Evolutionary conservation across 1,140 invertebrate genomes (phyloP), one percentile per base, ranked within the genome.

Genomic region (Oedothorax gibbosus): DNA sequence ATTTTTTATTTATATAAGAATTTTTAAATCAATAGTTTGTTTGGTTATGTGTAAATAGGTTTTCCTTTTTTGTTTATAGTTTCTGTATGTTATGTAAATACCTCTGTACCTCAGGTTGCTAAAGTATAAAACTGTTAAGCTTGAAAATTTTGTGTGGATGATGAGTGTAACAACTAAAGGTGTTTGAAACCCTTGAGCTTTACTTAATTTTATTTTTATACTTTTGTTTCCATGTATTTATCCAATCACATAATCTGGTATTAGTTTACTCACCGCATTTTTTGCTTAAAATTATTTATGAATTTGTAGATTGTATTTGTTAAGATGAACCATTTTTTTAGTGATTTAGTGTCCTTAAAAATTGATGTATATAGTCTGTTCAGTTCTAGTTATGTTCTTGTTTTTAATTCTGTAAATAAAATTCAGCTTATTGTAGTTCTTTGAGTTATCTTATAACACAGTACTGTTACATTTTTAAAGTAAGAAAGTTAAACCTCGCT

Each of bases 41-140:
- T n/a, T 62, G 18, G 15, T 18, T 57, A 35, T 75, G 12, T 75
- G 72, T 75, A 75, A 75, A 75, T 75, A 75, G 21, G 35, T 57
- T 62, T 60, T 49, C n/a, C 20, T 62, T 60, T 21, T 49, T 75
- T 60, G n/a, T 68, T 81, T 82, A 73, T 20, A 50, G 54, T 73
- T 9, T 60, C 35, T 51, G 18, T 73, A 15, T 68, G 50, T 62
- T 81, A 71, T 82, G 80, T 82, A 82, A 82, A 82, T 82, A 73
- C 56, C 21, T 64, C 20, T 72, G 69, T 73, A 82, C 54, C 80
- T 82, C 80, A 82, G 80, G 80, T 82, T 82, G 80, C 80, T 82
- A 82, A 82, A 82, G 57, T 82, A 53, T 82, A 82, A 82, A 82
- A 82, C 57, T 82, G 80, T 82, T 82, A 72, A 53, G 57, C 66